Evolutionary conservation across 2,797 vertebrate genomes (phyloP).

Genomic region (Chrosomus eos): DNA sequence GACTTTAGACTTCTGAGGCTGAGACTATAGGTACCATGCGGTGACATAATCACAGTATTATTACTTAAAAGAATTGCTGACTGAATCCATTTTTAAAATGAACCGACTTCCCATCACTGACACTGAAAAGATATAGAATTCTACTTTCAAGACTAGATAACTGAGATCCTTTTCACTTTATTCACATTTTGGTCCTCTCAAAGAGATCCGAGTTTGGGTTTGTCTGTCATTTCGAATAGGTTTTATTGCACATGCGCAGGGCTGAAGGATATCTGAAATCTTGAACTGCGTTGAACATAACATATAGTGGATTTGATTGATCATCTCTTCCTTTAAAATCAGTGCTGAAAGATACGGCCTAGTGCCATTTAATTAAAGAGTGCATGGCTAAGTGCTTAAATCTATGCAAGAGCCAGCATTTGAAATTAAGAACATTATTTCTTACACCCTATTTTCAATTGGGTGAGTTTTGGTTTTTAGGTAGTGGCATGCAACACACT

Average conservation of each 20-base stretch:
- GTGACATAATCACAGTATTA: background rate
- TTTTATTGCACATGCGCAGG: slow-evolving; percentile 22
- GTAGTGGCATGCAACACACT: background rate
- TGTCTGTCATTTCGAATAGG: background rate
- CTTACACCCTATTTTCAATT: background rate
- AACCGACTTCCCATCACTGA: background rate
- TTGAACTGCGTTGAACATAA: background rate
- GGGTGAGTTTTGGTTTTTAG: background rate
- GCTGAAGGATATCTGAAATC: background rate
- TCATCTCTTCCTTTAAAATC: slow-evolving; percentile 27
- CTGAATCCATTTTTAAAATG: background rate
- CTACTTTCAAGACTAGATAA: background rate
- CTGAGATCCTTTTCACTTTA: background rate
- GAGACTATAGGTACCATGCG: too few relatives aligned
- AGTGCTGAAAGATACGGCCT: slow-evolving; percentile 9
- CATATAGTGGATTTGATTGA: slow-evolving; percentile 27
- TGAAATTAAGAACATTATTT: background rate
- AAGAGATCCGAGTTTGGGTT: background rate
- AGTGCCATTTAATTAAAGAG: slow-evolving; percentile 31
- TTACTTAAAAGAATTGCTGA: background rate
- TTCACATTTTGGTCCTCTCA: background rate
- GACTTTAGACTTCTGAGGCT: too few relatives aligned
- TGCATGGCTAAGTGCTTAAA: background rate
- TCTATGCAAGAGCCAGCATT: background rate
- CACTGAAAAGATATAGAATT: background rate